Evolutionary conservation across 2,113 vertebrate genomes (phyloP).

Genomic region (Cygnus atratus): DNA sequence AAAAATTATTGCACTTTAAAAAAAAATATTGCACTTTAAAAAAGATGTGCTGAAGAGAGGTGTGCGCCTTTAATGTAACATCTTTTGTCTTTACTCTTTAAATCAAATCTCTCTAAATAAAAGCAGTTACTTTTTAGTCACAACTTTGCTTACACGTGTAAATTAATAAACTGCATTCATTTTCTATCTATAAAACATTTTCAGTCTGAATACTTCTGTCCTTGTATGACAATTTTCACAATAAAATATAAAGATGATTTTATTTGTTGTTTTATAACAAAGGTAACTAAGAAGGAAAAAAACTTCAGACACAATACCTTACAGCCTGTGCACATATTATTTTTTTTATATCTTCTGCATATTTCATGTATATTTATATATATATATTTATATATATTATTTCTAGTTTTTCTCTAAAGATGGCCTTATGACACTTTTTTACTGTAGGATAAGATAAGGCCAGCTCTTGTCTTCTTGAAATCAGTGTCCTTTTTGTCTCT

Average conservation of each 20-base stretch:
- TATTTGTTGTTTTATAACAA: neutral
- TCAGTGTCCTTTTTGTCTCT: neutral
- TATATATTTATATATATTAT: neutral
- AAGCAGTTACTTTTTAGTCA: neutral
- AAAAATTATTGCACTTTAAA: no score
- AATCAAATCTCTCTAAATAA: neutral
- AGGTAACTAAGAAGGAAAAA: neutral
- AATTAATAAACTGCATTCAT: conserved; percentile 9
- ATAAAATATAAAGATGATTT: neutral
- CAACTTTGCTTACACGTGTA: conserved; percentile 10
- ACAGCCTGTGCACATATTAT: neutral
- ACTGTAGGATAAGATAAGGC: neutral
- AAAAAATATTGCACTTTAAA: neutral
- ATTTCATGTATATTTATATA: neutral
- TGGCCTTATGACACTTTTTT: neutral
- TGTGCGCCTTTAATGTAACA: conserved; percentile 48
- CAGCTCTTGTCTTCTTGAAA: neutral
- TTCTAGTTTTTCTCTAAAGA: neutral
- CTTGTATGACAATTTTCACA: conserved; percentile 21
- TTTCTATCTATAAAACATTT: conserved; percentile 26
- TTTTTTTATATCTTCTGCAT: neutral
- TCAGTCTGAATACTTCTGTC: neutral
- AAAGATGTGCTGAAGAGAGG: neutral
- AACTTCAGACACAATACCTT: neutral
- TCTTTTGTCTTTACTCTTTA: neutral